These are phyloP conservation scores for Orthosia gracilis DNA, from an alignment of 2,888 invertebrate species.

Conservation along the genomic window DNA sequence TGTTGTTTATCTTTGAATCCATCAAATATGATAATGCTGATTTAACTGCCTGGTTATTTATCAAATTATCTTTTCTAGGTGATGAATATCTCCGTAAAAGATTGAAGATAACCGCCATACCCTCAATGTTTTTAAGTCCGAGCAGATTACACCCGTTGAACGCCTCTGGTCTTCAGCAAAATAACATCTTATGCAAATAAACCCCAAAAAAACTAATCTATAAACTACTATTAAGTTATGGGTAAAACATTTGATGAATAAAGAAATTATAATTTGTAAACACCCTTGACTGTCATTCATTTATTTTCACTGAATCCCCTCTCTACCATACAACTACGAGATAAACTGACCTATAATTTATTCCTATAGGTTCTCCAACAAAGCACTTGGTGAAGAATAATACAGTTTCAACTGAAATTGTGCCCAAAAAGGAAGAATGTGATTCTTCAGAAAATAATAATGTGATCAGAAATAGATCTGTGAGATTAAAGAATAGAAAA, in stretches of 20 bases:
- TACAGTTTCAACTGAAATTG: not conserved
- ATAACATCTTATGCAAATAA: conserved; percentile 18
- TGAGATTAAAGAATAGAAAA: conserved; percentile 50
- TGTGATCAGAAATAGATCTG: conserved; percentile 32
- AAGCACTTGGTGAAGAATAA: conserved; percentile 13
- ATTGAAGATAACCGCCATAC: conserved; percentile 29
- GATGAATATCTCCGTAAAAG: conserved; percentile 14
- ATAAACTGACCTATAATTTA: too few species aligned
- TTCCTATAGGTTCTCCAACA: not conserved
- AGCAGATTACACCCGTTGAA: not conserved
- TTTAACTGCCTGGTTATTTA: not conserved
- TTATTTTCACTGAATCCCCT: too few species aligned
- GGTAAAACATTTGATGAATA: not conserved
- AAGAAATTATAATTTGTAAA: too few species aligned
- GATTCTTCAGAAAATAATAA: conserved; percentile 21
- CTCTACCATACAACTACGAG: too few species aligned
- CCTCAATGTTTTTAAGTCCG: conserved; percentile 22
- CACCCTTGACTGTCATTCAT: too few species aligned
- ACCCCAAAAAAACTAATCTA: not conserved
- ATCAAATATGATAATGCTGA: too few species aligned
- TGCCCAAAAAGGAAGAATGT: conserved; percentile 4
- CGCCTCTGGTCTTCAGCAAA: not conserved
- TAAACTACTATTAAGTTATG: not conserved
- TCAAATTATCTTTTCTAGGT: conserved; percentile 13
- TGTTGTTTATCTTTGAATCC: not conserved